Conservation (phyloP, 2,888 invertebrate species). For the Caenorhabditis imperialis region DNA sequence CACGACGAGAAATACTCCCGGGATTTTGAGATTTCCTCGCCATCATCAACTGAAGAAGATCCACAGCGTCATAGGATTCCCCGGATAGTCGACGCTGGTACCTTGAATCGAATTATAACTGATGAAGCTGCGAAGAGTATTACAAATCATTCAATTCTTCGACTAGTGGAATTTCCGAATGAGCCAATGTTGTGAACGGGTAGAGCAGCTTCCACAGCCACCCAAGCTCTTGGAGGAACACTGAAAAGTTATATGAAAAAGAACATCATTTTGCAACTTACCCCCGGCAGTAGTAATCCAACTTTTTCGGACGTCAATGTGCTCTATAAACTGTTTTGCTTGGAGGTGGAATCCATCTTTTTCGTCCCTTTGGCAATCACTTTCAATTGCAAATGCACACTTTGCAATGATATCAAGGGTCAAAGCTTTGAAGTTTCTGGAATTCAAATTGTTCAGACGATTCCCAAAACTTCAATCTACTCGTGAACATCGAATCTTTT, state of each 20-base stretch:
- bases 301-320: conserved; percentile 15
- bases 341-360: conserved; percentile 51
- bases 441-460: conserved; percentile 3
- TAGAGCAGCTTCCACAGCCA: conserved; percentile 50
- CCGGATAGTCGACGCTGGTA: conserved; percentile 44
- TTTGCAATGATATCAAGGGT: conserved; percentile 70
- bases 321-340: conserved; percentile 1
- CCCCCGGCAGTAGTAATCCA: conserved; percentile 3
- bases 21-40: conserved; percentile 34
- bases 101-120: no score
- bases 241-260: background rate
- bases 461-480: conserved; percentile 28
- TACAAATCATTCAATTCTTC: conserved; percentile 43
- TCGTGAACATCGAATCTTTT: conserved; percentile 60
- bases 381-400: conserved; percentile 65
- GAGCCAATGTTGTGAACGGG: conserved; percentile 17
- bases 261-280: background rate
- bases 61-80: conserved; percentile 45
- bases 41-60: conserved; percentile 60
- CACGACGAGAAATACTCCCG: conserved; percentile 46
- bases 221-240: conserved; percentile 53
- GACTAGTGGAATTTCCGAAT: conserved; percentile 37
- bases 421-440: conserved; percentile 70
- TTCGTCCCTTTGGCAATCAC: conserved; percentile 56
- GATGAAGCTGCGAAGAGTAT: no score